These are phyloP conservation scores for Melieria crassipennis DNA, from an alignment of 2,888 invertebrate genomes.

Conservation along the genomic window DNA sequence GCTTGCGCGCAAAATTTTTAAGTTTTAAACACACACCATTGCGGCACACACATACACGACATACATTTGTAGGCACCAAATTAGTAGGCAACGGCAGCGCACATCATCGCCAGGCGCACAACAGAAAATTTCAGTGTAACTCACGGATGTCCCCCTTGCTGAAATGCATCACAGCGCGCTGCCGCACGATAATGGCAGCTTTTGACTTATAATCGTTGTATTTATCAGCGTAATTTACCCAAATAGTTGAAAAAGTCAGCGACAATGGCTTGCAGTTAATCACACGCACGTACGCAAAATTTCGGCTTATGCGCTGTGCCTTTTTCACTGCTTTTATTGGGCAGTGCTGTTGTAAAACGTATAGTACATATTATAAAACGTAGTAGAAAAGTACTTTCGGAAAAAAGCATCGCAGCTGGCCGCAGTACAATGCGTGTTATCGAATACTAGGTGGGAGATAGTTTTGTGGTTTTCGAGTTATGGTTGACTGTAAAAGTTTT, in stretches of 20 bases:
- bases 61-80: conserved; percentile 13
- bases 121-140: too few relatives aligned
- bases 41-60: conserved; percentile 38
- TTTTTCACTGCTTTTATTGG: conserved; percentile 16
- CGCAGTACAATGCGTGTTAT: too few relatives aligned
- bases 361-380: conserved; percentile 28
- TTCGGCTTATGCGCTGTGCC: conserved; percentile 20
- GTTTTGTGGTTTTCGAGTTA: too few relatives aligned
- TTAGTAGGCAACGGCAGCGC: conserved; percentile 3
- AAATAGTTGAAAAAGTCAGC: too few relatives aligned
- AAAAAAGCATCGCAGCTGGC: too few relatives aligned
- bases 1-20: conserved; percentile 44
- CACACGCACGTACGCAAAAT: conserved; percentile 26
- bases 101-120: conserved; percentile 1
- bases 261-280: neutral
- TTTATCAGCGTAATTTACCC: too few relatives aligned
- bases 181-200: too few relatives aligned
- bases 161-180: too few relatives aligned
- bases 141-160: too few relatives aligned
- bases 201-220: too few relatives aligned
- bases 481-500: conserved; percentile 1
- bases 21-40: conserved; percentile 44
- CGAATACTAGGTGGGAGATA: too few relatives aligned
- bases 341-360: conserved; percentile 25
- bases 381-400: conserved; percentile 9